Conservation (phyloP, 2,113 vertebrate genomes). For the Panthera tigris region DNA sequence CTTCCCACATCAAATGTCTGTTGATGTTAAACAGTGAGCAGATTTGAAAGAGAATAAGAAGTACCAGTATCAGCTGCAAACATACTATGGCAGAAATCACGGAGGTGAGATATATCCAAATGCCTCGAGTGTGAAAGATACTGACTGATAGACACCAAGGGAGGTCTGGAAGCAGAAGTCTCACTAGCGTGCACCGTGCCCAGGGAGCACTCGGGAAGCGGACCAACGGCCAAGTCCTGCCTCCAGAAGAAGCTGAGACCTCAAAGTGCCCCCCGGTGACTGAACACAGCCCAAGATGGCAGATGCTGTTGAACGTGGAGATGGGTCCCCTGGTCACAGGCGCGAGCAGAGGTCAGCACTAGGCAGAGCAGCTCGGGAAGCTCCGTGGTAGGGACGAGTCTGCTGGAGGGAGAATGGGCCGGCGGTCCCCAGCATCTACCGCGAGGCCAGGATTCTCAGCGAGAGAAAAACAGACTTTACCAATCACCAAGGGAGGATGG, state of each 20-base stretch:
- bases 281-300: not conserved
- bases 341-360: fast-evolving
- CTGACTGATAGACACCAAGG: too few relatives aligned
- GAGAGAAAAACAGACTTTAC: not conserved
- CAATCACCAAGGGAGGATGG: not conserved
- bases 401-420: fast-evolving
- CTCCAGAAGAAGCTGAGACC: not conserved
- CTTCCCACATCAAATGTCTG: not conserved
- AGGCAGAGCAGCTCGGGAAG: fast-evolving
- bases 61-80: not conserved
- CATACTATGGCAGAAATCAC: not conserved
- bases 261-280: not conserved
- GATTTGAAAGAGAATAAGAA: not conserved
- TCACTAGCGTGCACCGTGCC: fast-evolving
- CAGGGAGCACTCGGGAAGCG: not conserved
- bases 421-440: not conserved
- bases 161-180: not conserved
- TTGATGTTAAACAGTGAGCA: not conserved
- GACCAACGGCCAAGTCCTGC: not conserved
- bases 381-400: not conserved
- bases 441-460: not conserved
- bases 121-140: not conserved
- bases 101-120: not conserved
- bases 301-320: not conserved
- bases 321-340: not conserved